phyloP scores from a whole-genome alignment of 2,888 invertebrate genomes.

The Lissocephala sabroskyi region DNA sequence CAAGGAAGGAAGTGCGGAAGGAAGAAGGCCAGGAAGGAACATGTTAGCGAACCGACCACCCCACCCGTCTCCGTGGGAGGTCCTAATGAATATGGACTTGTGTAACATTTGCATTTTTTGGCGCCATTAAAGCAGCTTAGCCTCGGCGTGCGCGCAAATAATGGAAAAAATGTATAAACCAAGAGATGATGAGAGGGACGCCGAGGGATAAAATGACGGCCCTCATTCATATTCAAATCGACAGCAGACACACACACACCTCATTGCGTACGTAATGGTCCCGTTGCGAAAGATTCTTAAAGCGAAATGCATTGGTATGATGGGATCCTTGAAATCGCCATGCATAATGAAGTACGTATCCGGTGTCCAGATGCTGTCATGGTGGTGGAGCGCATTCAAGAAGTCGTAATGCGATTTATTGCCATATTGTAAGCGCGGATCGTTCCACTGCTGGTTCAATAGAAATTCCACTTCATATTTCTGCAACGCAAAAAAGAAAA shows the following conservation, averaged over 20 bases:
- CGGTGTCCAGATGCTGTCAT: constrained; percentile 93
- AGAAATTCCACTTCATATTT: constrained; percentile 98
- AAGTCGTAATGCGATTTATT: constrained; percentile 91
- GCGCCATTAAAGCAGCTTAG: constrained; percentile 33
- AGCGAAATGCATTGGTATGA: constrained; percentile 94
- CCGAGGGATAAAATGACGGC: background rate
- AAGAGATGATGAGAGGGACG: background rate
- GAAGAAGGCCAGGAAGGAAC: constrained; percentile 12
- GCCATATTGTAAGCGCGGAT: constrained; percentile 89
- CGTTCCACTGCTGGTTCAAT: constrained; percentile 94
- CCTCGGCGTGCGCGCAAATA: constrained; percentile 3
- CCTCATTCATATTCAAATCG: constrained; percentile 44
- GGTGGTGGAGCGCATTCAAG: constrained; percentile 93
- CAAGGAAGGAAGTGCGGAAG: background rate
- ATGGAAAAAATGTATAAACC: constrained; percentile 7
- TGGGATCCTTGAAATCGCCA: constrained; percentile 95
- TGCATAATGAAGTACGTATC: constrained; percentile 98
- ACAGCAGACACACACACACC: constrained; percentile 74
- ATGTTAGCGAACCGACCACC: constrained; percentile 14
- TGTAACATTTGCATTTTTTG: constrained; percentile 39
- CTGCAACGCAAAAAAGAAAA: constrained; percentile 74
- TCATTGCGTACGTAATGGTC: constrained; percentile 94
- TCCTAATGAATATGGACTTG: constrained; percentile 46
- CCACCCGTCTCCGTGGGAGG: constrained; percentile 5
- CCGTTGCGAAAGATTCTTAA: constrained; percentile 93